Percentiles rank a stretch among this genome's conserved stretches.
These are phyloP conservation scores for Eilema caniola DNA, from an alignment of 2,888 invertebrate species.

Conservation along the genomic window DNA sequence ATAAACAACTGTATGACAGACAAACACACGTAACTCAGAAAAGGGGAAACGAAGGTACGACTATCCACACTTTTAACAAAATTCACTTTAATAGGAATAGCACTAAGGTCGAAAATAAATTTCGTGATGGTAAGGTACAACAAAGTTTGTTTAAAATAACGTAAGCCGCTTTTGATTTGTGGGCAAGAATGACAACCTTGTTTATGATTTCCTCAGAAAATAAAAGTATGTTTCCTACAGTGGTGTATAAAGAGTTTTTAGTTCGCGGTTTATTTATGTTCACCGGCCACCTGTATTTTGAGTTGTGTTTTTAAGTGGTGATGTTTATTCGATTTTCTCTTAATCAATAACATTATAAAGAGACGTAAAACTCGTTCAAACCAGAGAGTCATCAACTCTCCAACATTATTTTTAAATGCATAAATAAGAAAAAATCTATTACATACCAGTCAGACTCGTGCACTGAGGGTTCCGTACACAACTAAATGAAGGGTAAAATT, in stretches of 20 bases:
- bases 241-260: slow-evolving; percentile 48
- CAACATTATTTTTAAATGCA: too few relatives aligned
- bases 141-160: slow-evolving; percentile 59
- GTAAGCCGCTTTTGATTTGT: slow-evolving; percentile 80
- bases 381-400: too few relatives aligned
- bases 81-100: slow-evolving; percentile 3
- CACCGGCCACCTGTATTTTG: slow-evolving; percentile 36
- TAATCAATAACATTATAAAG: neutral
- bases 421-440: too few relatives aligned
- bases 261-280: slow-evolving; percentile 29
- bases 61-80: neutral
- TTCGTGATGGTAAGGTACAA: neutral
- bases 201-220: slow-evolving; percentile 77
- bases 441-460: too few relatives aligned
- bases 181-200: slow-evolving; percentile 71
- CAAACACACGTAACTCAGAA: slow-evolving; percentile 64
- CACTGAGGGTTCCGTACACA: too few relatives aligned
- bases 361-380: too few relatives aligned
- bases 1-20: slow-evolving; percentile 74
- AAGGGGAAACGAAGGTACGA: slow-evolving; percentile 33
- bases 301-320: slow-evolving; percentile 14
- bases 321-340: slow-evolving; percentile 1
- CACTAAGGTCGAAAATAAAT: slow-evolving; percentile 11
- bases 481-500: too few relatives aligned
- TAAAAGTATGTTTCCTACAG: slow-evolving; percentile 50